Evolutionary conservation across 1,140 invertebrate species (phyloP).

Genomic region (Chymomyza costata): DNA sequence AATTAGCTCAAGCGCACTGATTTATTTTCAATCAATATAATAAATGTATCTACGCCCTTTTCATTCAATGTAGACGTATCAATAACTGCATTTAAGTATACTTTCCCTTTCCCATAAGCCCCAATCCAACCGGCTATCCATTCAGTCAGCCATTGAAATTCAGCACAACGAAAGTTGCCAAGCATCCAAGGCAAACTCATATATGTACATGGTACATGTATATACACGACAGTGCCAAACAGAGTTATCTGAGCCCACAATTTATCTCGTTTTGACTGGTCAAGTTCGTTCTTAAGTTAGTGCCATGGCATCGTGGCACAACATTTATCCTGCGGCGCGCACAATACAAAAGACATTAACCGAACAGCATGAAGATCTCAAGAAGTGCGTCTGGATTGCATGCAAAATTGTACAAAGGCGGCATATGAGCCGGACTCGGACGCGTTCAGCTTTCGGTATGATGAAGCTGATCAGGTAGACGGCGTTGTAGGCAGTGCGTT

Average conservation of each 20-base stretch:
- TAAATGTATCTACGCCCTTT: constrained; percentile 51
- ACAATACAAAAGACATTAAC: neutral
- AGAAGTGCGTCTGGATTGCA: constrained; percentile 1
- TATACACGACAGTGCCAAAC: constrained; percentile 20
- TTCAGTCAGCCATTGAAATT: constrained; percentile 55
- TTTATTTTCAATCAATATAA: constrained; percentile 47
- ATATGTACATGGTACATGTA: neutral
- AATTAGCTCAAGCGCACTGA: constrained; percentile 14
- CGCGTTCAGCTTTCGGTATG: constrained; percentile 22
- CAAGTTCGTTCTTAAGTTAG: constrained; percentile 41
- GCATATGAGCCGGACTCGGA: constrained; percentile 2
- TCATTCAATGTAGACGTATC: constrained; percentile 62
- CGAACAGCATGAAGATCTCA: constrained; percentile 1
- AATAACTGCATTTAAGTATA: constrained; percentile 56
- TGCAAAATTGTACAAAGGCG: constrained; percentile 30
- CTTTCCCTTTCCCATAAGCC: constrained; percentile 64
- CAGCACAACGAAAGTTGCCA: constrained; percentile 66
- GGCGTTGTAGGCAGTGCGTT: constrained; percentile 1
- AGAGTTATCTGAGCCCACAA: constrained; percentile 42
- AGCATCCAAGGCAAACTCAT: constrained; percentile 16
- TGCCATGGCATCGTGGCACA: neutral
- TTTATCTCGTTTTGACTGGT: constrained; percentile 42
- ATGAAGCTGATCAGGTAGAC: constrained; percentile 34
- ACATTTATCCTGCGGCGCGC: constrained; percentile 32
- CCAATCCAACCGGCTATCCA: constrained; percentile 7